Evolutionary conservation across 2,888 invertebrate species (phyloP), one percentile per base, ranked within the genome.

Genomic region (Monochamus alternatus): DNA sequence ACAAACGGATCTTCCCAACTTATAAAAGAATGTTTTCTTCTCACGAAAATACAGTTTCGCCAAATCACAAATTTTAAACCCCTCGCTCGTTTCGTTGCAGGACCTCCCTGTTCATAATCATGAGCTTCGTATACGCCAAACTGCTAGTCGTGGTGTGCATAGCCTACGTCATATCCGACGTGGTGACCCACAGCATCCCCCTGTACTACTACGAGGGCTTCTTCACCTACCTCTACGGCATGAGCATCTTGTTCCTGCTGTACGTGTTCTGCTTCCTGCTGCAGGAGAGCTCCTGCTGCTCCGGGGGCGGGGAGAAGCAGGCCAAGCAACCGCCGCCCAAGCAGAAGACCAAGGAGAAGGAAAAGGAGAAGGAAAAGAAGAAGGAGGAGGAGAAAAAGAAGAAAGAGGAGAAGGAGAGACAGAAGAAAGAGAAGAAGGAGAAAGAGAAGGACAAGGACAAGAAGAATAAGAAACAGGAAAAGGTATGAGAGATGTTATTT

Each of bases 81-180:
- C 22, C 22, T 22, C 22, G 22, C 22, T 22, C 22, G 22, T 22
- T 22, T 22, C 22, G 22, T 92, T 92, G 81, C 94, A 97, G 97
- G 92, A 97, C 97, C 84, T 97, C 97, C 85, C 92, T 97, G 85
- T 97, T 97, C 92, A 97, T 97, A 90, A 96, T 97, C 89, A 95
- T 97, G 92, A 98, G 98, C 90, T 96, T 97, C 91, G 95, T 98
- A 87, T 98, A 98, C 91, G 97, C 97, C 87, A 97, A 98, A 90
- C 94, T 98, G 80, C 91, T 98, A 89, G 95, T 98, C 84, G 97
- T 98, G 84, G 94, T 97, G 77, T 98, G 98, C 91, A 92, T 97
- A 88, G 97, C 97, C 80, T 96, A 97, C 90, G 97, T 98, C 85
- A 94, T 98, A 89, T 96, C 97, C 86, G 97, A 98, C 91, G 96